phyloP scores from a whole-genome alignment of 2,888 invertebrate genomes.

The Sussaba pulchella region DNA sequence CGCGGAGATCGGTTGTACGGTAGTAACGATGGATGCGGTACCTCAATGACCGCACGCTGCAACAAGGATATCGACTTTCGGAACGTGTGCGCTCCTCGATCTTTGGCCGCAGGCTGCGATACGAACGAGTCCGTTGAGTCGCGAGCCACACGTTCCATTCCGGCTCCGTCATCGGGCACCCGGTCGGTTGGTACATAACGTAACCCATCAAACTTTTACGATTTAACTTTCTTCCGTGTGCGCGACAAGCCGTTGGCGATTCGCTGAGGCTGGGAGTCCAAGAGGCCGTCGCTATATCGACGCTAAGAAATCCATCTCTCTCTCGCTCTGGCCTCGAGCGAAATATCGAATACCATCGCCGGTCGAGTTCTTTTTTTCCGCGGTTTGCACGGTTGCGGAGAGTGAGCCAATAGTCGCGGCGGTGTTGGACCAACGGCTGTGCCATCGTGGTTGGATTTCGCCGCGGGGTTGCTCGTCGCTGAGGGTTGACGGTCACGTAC shows the following conservation, averaged over 20 bases:
- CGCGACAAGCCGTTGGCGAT: constrained; percentile 46
- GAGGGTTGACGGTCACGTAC: constrained; percentile 58
- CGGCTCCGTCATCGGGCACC: constrained; percentile 35
- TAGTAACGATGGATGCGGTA: constrained; percentile 14
- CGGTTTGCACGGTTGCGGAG: constrained; percentile 10
- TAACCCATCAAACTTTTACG: constrained; percentile 78
- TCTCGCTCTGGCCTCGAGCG: constrained; percentile 25
- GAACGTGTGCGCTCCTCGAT: constrained; percentile 55
- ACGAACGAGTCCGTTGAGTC: constrained; percentile 28
- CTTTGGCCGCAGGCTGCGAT: constrained; percentile 42
- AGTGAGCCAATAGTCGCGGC: neutral
- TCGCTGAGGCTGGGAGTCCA: constrained; percentile 43
- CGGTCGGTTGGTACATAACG: constrained; percentile 35
- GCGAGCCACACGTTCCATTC: constrained; percentile 39
- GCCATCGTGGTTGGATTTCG: constrained; percentile 12
- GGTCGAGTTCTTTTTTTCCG: constrained; percentile 24
- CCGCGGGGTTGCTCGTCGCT: constrained; percentile 13
- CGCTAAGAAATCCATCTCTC: neutral
- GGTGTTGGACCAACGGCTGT: neutral
- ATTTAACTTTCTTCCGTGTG: constrained; percentile 75
- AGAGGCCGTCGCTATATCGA: neutral
- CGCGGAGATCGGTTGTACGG: neutral
- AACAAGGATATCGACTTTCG: constrained; percentile 64
- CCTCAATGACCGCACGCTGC: constrained; percentile 31
- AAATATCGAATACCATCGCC: constrained; percentile 35